Conservation (phyloP, 2,113 vertebrate genomes). For the Brienomyrus longianalis region DNA sequence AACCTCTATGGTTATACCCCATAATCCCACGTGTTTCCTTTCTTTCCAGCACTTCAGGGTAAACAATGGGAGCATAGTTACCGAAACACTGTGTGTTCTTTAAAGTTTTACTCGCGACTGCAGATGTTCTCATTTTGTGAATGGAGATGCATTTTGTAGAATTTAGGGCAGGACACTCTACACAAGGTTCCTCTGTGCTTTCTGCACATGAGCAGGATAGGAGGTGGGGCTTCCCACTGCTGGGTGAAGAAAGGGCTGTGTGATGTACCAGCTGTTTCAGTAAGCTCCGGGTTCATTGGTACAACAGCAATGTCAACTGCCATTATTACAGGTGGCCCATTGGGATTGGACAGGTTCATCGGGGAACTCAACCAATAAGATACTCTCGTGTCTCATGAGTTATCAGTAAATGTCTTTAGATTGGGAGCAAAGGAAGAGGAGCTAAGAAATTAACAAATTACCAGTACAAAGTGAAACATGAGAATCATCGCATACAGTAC, state of each 20-base stretch:
- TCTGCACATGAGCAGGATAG: not conserved
- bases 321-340: not conserved
- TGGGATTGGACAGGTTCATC: not conserved
- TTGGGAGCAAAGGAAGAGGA: not conserved
- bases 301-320: not conserved
- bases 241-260: not conserved
- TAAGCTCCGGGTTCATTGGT: not conserved
- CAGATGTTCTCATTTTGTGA: not conserved
- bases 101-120: not conserved
- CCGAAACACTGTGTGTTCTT: not conserved
- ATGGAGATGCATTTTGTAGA: not conserved
- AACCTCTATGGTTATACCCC: not conserved
- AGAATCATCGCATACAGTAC: not conserved
- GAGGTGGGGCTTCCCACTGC: not conserved
- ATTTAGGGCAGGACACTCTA: not conserved
- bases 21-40: not conserved
- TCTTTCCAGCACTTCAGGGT: not conserved
- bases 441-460: not conserved
- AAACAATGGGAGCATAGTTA: constrained; percentile 1
- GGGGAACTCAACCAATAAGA: not conserved
- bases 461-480: not conserved
- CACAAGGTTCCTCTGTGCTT: not conserved
- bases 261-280: not conserved
- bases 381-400: not conserved
- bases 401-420: not conserved